phyloP scores from a whole-genome alignment of 1,140 invertebrate species.

The Pollicipes pollicipes region DNA sequence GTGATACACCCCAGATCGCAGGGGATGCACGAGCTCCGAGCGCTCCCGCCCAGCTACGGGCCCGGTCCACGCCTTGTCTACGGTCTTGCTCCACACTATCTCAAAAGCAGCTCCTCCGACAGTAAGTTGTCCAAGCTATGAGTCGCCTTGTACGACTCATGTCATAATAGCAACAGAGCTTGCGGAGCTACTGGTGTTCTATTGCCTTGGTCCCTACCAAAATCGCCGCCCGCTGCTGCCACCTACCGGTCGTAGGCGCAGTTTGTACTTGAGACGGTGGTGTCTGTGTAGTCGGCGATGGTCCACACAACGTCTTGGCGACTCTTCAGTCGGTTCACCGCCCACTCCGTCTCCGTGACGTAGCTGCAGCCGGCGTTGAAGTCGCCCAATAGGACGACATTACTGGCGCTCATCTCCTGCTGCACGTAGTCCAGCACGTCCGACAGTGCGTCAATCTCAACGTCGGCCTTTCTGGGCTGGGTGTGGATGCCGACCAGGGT shows the following conservation, averaged over 20 bases:
- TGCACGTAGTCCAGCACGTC: slow-evolving; percentile 19
- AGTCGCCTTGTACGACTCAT: no score
- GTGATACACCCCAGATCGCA: no score
- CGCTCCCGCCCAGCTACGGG: no score
- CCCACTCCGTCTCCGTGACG: slow-evolving; percentile 21
- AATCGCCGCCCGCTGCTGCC: slow-evolving; percentile 36
- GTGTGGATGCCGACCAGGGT: slow-evolving; percentile 21
- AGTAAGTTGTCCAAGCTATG: no score
- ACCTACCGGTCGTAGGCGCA: slow-evolving; percentile 25
- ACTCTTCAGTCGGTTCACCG: slow-evolving; percentile 22
- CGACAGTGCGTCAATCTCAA: slow-evolving; percentile 22
- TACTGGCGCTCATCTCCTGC: slow-evolving; percentile 8
- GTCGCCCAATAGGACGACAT: slow-evolving; percentile 23
- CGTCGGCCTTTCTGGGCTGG: slow-evolving; percentile 20
- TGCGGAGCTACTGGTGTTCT: no score
- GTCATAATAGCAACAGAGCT: no score
- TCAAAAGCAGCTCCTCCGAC: no score
- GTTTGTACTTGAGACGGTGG: slow-evolving; percentile 23
- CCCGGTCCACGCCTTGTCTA: no score
- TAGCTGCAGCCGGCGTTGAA: slow-evolving; percentile 28
- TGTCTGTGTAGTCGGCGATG: slow-evolving; percentile 26
- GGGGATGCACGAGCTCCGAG: no score
- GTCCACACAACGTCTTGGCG: slow-evolving; percentile 25
- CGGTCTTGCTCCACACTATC: no score
- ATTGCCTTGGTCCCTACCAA: no score